Evolutionary conservation across 2,888 invertebrate genomes (phyloP).

Genomic region (Athalia cordata): DNA sequence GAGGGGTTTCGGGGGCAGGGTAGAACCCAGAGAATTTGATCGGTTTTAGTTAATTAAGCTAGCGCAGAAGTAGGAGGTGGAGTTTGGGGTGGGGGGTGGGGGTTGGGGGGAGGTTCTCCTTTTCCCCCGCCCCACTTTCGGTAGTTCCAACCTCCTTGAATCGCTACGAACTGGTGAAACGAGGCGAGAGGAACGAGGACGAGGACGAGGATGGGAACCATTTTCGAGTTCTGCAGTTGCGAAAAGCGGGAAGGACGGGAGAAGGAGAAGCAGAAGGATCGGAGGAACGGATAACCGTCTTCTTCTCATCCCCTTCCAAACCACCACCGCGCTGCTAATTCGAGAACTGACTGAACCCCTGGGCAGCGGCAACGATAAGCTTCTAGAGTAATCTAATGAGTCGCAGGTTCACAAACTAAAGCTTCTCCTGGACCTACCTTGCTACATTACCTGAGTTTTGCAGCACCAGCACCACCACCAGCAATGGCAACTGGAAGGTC

Average conservation of each 20-base stretch:
- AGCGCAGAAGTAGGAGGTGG: background rate
- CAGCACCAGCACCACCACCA: no score
- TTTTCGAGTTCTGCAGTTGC: no score
- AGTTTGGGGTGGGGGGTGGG: background rate
- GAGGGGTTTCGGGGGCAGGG: background rate
- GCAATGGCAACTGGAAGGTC: no score
- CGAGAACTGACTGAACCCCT: constrained; percentile 23
- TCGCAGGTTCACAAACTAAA: constrained; percentile 37
- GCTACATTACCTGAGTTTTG: no score
- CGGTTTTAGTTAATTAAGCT: constrained; percentile 43
- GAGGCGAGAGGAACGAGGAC: no score
- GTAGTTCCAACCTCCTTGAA: background rate
- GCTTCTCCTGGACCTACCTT: background rate
- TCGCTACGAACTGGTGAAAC: no score
- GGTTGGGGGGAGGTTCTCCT: background rate
- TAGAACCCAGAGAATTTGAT: constrained; percentile 23
- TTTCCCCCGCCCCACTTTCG: background rate
- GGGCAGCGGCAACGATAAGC: constrained; percentile 2
- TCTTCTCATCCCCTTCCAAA: no score
- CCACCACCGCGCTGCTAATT: constrained; percentile 2
- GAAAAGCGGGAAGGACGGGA: background rate
- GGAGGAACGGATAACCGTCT: background rate
- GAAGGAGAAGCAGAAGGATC: constrained; percentile 17
- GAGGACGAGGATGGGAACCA: no score
- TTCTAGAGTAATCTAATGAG: constrained; percentile 37